Percentiles rank a stretch among this genome's conserved stretches.
These are phyloP conservation scores for Diarsia brunnea DNA, from an alignment of 2,888 invertebrate genomes.

Conservation along the genomic window DNA sequence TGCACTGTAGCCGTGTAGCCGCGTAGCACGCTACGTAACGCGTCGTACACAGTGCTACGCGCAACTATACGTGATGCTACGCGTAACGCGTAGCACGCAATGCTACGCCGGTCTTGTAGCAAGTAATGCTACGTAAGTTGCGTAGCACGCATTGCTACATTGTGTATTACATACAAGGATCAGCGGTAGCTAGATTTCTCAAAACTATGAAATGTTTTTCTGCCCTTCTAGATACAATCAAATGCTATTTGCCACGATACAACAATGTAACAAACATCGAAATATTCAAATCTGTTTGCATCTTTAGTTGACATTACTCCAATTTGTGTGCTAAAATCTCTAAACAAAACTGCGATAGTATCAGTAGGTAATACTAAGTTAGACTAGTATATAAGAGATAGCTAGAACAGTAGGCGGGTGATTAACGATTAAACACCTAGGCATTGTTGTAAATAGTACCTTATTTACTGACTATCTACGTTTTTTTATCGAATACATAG, in stretches of 20 bases:
- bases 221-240: too few relatives aligned
- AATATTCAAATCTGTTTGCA: neutral
- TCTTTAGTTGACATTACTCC: neutral
- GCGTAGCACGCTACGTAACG: constrained; percentile 17
- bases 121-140: neutral
- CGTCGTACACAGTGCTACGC: neutral
- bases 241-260: neutral
- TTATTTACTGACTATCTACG: constrained; percentile 60
- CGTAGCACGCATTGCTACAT: neutral
- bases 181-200: neutral
- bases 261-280: neutral
- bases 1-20: constrained; percentile 3
- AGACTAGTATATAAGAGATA: constrained; percentile 48
- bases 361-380: constrained; percentile 25
- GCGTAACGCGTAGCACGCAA: neutral
- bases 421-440: constrained; percentile 51
- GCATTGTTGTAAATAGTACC: constrained; percentile 51
- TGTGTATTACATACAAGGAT: neutral
- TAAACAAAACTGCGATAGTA: constrained; percentile 28
- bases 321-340: constrained; percentile 5
- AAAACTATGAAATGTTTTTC: neutral
- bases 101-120: neutral
- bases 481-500: constrained; percentile 67
- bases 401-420: constrained; percentile 57
- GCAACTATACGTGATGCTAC: neutral